A percentile compares a stretch with the other conserved stretches of the same genome.
These are phyloP conservation scores for Polylopha cassiicola DNA, from an alignment of 2,888 invertebrate genomes.

Conservation along the genomic window DNA sequence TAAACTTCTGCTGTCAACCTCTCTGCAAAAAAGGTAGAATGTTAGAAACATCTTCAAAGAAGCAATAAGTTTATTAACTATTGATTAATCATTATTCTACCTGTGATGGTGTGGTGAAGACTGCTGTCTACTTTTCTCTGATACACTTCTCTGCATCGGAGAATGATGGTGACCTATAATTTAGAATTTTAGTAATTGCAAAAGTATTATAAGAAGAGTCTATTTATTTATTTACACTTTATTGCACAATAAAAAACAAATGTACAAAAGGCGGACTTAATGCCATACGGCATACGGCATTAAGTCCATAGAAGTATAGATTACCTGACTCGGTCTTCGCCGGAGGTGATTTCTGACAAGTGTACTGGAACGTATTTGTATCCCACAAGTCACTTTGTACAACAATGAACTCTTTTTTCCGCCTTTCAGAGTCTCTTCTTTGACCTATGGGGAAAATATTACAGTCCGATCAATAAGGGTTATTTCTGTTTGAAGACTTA, in stretches of 20 bases:
- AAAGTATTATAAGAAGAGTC: no score
- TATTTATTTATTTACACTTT: background rate
- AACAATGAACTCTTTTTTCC: constrained; percentile 79
- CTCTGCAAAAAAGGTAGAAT: constrained; percentile 47
- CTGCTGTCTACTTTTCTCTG: constrained; percentile 79
- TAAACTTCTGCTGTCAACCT: constrained; percentile 56
- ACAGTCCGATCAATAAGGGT: no score
- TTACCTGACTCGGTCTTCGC: constrained; percentile 37
- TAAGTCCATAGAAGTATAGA: constrained; percentile 11
- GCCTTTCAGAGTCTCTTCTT: constrained; percentile 67
- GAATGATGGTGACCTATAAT: constrained; percentile 60
- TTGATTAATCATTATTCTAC: constrained; percentile 28
- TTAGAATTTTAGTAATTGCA: no score
- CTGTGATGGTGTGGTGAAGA: constrained; percentile 65
- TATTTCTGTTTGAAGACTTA: no score
- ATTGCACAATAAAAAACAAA: no score
- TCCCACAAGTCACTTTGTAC: constrained; percentile 83
- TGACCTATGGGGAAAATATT: constrained; percentile 47
- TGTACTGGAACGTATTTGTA: constrained; percentile 78
- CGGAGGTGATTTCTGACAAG: constrained; percentile 66
- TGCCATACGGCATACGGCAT: constrained; percentile 5
- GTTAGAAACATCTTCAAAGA: background rate
- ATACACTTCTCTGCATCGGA: constrained; percentile 80
- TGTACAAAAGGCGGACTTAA: no score
- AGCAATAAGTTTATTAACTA: background rate